Evolutionary conservation across 1,140 invertebrate genomes (phyloP), one percentile per base, ranked within the genome.

Genomic region (Lepidurus couesii): DNA sequence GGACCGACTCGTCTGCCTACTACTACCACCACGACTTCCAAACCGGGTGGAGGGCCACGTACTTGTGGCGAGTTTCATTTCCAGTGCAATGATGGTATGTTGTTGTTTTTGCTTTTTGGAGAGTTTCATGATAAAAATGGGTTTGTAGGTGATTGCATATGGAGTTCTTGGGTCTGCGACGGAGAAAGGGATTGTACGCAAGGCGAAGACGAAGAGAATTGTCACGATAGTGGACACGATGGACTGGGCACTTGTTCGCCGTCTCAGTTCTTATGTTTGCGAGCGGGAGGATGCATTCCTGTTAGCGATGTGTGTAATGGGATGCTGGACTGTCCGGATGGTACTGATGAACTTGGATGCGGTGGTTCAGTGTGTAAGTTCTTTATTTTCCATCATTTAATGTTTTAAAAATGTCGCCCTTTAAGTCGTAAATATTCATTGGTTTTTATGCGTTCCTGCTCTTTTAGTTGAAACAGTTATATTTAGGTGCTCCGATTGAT

Each of bases 151-250:
- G 86, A 89, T 0, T 96, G 95, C 81, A 92, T 96, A 73, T 89
- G 89, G 74, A 87, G 91, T 81, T 88, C 90, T 42, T 92, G 91
- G 85, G 86, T 92, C 2, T 98, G 95, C 83, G 90, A 92, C 83
- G 87, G 86, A 1, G 83, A 85, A 42, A 84, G 85, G 26, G 90
- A 92, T 83, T 92, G 91, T 82, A 83, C 86, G 44, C 84, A 87
- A 76, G 87, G 87, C 76, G 89, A 88, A 77, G 90, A 91, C 83
- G 90, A 91, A 83, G 80, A 85, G n/a, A 84, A 87, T 78, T 90
- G 82, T 81, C 77, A 79, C 42, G 80, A 53, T 16, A 73, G 73
- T 9, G 45, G 21, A 81, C 21, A 80, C 83, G 76, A 43, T 7
- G 86, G 86, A 16, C 83, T 77, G 47, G 65, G 47, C n/a, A 75